phyloP scores from a whole-genome alignment of 2,797 vertebrate species.

The Buceros bicornis region DNA sequence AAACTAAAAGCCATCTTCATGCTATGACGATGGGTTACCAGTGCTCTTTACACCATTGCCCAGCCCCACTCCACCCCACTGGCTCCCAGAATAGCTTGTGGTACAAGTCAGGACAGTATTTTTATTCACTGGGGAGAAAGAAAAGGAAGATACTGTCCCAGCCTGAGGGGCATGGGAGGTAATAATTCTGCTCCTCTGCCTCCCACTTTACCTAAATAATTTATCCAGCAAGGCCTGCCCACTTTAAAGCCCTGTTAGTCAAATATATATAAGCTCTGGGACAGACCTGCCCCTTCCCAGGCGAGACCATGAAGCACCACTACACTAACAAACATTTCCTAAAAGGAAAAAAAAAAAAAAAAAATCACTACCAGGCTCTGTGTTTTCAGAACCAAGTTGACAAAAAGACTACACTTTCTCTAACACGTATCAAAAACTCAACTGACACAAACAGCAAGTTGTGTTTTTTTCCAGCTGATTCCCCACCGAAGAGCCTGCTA shows the following conservation, averaged over 20 bases:
- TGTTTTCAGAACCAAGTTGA: not conserved
- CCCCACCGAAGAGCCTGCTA: not conserved
- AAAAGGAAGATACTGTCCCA: not conserved
- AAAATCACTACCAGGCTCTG: not conserved
- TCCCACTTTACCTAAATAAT: not conserved
- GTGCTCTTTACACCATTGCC: not conserved
- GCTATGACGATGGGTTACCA: not conserved
- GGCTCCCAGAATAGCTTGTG: not conserved
- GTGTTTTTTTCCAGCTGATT: not conserved
- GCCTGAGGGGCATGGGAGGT: fast-evolving
- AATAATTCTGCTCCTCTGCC: not conserved
- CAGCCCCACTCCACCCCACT: too few species aligned
- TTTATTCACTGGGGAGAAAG: not conserved
- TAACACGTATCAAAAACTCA: not conserved
- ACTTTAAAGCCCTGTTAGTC: not conserved
- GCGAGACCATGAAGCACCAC: not conserved
- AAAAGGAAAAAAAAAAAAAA: not conserved
- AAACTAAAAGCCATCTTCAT: not conserved
- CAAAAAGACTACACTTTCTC: not conserved
- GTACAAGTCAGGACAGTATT: not conserved
- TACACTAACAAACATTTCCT: not conserved
- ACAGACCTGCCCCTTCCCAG: not conserved
- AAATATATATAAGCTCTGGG: not conserved
- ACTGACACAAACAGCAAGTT: not conserved
- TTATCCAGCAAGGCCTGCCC: not conserved